These are phyloP conservation scores for Lasioglossum zephyrum DNA, from an alignment of 2,888 invertebrate species.

Conservation along the genomic window DNA sequence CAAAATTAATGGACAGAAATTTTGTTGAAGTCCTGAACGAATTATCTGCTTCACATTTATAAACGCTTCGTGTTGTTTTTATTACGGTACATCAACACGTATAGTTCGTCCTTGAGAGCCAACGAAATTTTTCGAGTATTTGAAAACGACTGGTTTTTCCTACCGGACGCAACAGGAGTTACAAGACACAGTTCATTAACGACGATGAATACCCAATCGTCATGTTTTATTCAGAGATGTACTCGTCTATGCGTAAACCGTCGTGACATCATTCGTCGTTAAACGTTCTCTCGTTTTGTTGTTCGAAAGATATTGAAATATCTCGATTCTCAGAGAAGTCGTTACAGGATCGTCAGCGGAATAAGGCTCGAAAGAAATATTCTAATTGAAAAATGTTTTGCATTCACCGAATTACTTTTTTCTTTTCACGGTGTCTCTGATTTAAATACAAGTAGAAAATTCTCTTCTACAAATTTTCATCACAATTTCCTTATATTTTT, in stretches of 20 bases:
- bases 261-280: slow-evolving; percentile 45
- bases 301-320: not conserved
- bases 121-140: not conserved
- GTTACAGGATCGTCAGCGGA: not conserved
- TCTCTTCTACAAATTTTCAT: not conserved
- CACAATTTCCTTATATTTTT: too few species aligned
- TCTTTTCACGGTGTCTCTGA: not conserved
- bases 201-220: slow-evolving; percentile 31
- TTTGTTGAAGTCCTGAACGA: too few species aligned
- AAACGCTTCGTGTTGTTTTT: not conserved
- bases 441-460: slow-evolving; percentile 5
- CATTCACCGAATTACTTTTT: not conserved
- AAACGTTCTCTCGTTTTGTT: not conserved
- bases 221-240: slow-evolving; percentile 54
- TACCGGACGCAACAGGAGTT: not conserved
- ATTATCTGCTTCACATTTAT: too few species aligned
- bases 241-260: slow-evolving; percentile 3
- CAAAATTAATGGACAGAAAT: too few species aligned
- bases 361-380: not conserved
- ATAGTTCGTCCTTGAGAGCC: not conserved
- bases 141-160: slow-evolving; percentile 18
- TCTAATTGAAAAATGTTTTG: slow-evolving; percentile 1
- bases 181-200: slow-evolving; percentile 7
- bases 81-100: not conserved
- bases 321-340: too few species aligned